These are phyloP conservation scores for Desoria tigrina DNA, from an alignment of 2,888 invertebrate genomes.

Conservation along the genomic window DNA sequence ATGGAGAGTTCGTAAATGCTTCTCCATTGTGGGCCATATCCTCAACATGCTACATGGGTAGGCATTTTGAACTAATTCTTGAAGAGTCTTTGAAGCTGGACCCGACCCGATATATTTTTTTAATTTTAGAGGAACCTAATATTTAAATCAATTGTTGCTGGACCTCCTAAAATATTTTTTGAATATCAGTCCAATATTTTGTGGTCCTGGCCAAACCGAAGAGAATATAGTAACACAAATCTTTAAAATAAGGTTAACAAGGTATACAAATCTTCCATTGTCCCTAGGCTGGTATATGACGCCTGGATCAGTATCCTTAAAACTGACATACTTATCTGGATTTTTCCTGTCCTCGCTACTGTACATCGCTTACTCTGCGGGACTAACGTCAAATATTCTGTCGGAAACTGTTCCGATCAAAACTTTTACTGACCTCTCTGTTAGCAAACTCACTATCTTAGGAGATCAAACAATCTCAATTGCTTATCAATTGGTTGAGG, in stretches of 20 bases:
- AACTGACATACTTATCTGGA: slow-evolving; percentile 21
- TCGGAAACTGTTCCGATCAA: slow-evolving; percentile 32
- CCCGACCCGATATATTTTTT: too few species aligned
- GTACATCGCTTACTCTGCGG: slow-evolving; percentile 30
- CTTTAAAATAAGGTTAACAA: too few species aligned
- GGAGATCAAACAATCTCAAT: slow-evolving; percentile 33
- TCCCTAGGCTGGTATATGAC: slow-evolving; percentile 28
- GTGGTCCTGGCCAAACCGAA: too few species aligned
- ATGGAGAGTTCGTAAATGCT: neutral
- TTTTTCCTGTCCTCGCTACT: slow-evolving; percentile 15
- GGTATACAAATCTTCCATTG: too few species aligned
- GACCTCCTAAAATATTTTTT: too few species aligned
- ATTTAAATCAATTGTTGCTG: too few species aligned
- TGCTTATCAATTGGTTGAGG: slow-evolving; percentile 25
- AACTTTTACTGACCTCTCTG: slow-evolving; percentile 20
- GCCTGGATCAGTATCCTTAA: slow-evolving; percentile 14
- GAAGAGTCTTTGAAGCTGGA: too few species aligned
- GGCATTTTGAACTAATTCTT: too few species aligned
- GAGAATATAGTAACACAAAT: too few species aligned
- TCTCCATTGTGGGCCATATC: slow-evolving; percentile 10
- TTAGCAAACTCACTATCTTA: slow-evolving; percentile 23
- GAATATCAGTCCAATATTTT: too few species aligned
- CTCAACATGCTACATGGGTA: neutral
- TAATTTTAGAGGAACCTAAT: too few species aligned
- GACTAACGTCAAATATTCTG: slow-evolving; percentile 22